Evolutionary conservation across 2,888 invertebrate genomes (phyloP), one percentile per base, ranked within the genome.

Genomic region (Nyleta sp.): DNA sequence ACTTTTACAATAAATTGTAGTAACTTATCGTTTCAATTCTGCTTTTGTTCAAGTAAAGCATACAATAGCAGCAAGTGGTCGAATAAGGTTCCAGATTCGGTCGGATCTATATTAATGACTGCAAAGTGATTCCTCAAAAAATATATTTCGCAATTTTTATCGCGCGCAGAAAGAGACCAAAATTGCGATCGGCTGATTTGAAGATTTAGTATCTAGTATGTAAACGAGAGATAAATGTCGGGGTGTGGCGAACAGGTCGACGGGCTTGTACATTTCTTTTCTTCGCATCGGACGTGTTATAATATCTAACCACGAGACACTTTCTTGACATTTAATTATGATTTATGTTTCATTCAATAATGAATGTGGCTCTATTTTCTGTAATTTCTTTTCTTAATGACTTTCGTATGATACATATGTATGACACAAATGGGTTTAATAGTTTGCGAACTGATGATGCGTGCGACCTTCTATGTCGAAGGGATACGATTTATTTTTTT

Each of bases 301-400:
- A 78, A 68, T 72, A 78, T 67, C 77, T 52, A 71, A 65, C 53
- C 44, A 42, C 40, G 71, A 77, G 81, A 80, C 84, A 85, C 84
- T 87, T 87, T 81, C 84, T 81, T 83, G 82, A 83, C 83, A 78
- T 87, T 88, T 88, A 88, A 88, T 88, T 87, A 87, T 88, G 87
- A 88, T 88, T 87, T 87, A 88, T 82, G 82, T 57, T 72, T 72
- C 72, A 68, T 78, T 62, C 57, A 75, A 68, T 75, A 75, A 75
- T 75, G 62, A 75, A 33, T 68, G 74, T 68, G 38, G 33, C 55
- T 75, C 62, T 75, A 75, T 75, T 75, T 75, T 75, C 74, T 68
- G 55, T 60, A 55, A 75, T 60, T 75, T 68, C 74, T 68, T 75
- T 74, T 55, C 59, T 52, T 74, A 74, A 74, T 74, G 59, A 73